A percentile compares a stretch with the other conserved stretches of the same genome.
Conservation (phyloP, 2,113 vertebrate genomes). For the Engystomops pustulosus region DNA sequence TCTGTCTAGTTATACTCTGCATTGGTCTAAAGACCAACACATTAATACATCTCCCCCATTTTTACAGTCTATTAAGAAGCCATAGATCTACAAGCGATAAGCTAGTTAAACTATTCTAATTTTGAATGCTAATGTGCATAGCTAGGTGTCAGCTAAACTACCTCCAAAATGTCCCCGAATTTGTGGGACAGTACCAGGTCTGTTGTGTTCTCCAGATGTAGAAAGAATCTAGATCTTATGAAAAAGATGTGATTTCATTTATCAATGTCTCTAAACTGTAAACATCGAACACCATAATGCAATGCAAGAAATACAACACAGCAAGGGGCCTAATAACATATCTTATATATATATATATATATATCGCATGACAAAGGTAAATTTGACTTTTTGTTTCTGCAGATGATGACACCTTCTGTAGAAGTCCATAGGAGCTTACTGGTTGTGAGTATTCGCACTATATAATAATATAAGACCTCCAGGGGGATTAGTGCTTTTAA, state of each 20-base stretch:
- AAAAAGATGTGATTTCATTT: neutral
- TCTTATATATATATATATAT: neutral
- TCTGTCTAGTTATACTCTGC: no score
- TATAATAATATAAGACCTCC: neutral
- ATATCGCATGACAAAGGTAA: neutral
- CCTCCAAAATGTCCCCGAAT: no score
- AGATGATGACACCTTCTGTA: neutral
- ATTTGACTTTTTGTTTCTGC: neutral
- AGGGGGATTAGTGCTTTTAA: neutral
- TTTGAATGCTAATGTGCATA: no score
- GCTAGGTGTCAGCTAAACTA: no score
- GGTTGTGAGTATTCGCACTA: neutral
- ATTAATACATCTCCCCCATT: no score
- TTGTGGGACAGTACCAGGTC: no score
- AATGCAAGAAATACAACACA: neutral
- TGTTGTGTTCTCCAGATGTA: no score
- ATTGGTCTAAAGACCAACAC: no score
- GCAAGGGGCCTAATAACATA: no score
- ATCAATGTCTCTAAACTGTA: slow-evolving; percentile 5
- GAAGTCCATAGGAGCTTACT: neutral
- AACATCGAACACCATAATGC: neutral
- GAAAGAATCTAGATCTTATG: slow-evolving; percentile 1
- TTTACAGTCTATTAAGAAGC: no score
- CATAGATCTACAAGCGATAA: no score
- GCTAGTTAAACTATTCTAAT: no score